Conservation (phyloP, 2,888 invertebrate species). For the Plagiodera versicolora region DNA sequence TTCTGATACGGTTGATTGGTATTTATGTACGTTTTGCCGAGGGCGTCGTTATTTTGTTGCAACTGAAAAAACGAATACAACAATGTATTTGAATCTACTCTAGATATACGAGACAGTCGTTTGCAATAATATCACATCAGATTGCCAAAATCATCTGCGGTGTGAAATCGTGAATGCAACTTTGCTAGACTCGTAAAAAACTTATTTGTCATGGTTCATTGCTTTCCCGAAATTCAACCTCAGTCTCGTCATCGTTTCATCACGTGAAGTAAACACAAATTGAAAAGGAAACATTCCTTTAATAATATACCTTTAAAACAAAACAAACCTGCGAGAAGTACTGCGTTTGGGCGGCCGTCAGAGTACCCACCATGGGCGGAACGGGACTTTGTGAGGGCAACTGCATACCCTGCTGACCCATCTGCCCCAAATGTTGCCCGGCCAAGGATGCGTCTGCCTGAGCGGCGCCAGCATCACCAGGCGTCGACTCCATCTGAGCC, state of each 20-base stretch:
- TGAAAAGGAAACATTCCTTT: background rate
- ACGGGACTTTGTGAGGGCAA: slow-evolving; percentile 41
- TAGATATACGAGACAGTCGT: too few relatives aligned
- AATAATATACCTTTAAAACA: background rate
- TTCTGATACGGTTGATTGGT: slow-evolving; percentile 36
- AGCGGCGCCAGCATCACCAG: slow-evolving; percentile 21
- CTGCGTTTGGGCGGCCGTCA: slow-evolving; percentile 63
- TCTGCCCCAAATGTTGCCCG: slow-evolving; percentile 25
- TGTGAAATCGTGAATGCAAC: background rate
- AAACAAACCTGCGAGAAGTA: slow-evolving; percentile 57
- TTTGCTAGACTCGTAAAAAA: slow-evolving; percentile 24
- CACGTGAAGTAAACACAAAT: slow-evolving; percentile 23
- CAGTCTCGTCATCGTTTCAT: slow-evolving; percentile 49
- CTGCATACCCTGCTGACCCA: slow-evolving; percentile 34
- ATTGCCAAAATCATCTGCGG: background rate
- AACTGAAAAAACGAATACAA: slow-evolving; percentile 46
- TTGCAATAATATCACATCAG: too few relatives aligned
- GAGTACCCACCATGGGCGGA: slow-evolving; percentile 51
- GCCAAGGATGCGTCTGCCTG: slow-evolving; percentile 29
- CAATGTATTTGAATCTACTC: background rate
- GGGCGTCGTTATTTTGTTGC: slow-evolving; percentile 56
- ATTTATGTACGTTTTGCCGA: slow-evolving; percentile 42
- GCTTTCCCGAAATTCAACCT: slow-evolving; percentile 25
- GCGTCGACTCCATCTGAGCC: slow-evolving; percentile 40
- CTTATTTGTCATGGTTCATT: slow-evolving; percentile 19